Conservation (phyloP, 2,113 vertebrate species). For the Oncorhynchus tshawytscha region DNA sequence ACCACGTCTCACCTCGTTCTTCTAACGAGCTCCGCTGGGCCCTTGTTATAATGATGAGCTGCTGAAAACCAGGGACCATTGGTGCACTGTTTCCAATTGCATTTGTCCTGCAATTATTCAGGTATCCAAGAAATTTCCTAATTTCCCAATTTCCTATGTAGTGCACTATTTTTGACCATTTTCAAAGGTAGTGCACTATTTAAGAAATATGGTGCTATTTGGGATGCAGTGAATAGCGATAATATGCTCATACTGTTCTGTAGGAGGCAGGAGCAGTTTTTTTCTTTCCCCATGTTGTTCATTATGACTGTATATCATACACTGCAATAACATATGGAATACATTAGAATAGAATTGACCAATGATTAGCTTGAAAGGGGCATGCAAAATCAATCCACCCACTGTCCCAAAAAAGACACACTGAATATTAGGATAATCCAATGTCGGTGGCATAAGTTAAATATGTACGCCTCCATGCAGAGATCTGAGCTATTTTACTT, state of each 20-base stretch:
- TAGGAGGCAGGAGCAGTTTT: no score
- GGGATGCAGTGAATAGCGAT: no score
- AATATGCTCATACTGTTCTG: no score
- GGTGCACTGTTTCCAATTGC: conserved; percentile 43
- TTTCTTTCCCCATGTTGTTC: no score
- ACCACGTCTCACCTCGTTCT: conserved; percentile 58
- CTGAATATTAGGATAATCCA: background rate
- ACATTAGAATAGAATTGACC: no score
- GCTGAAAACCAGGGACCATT: conserved; percentile 50
- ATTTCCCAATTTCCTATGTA: no score
- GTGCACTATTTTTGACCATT: no score
- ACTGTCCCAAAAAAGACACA: background rate
- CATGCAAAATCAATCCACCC: background rate
- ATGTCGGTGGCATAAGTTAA: background rate
- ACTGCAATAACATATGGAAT: no score
- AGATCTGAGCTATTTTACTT: conserved; percentile 21
- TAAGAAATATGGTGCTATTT: no score
- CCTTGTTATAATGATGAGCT: conserved; percentile 66
- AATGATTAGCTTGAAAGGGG: background rate
- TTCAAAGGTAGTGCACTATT: no score
- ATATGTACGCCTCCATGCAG: conserved; percentile 12
- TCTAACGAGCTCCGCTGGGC: conserved; percentile 80
- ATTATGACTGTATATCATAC: no score
- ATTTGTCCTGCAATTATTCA: conserved; percentile 63
- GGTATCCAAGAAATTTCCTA: conserved; percentile 40